These are phyloP conservation scores for Megathymus violae DNA, from an alignment of 1,140 invertebrate species.

Conservation along the genomic window DNA sequence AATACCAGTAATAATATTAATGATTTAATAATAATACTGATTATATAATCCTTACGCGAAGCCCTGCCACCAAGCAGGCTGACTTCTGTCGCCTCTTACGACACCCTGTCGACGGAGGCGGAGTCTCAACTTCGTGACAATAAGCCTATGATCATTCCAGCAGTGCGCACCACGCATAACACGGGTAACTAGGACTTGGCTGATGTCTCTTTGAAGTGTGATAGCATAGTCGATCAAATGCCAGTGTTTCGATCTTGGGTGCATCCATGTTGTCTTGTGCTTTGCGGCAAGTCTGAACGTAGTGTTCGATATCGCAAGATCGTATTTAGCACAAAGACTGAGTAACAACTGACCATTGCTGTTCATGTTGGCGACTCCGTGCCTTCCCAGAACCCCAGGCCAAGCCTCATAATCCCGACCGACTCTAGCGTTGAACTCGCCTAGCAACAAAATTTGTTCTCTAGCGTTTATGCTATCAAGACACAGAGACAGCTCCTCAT, in stretches of 20 bases:
- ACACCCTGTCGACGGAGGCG: too few species aligned
- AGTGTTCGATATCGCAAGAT: constrained; percentile 43
- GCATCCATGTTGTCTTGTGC: constrained; percentile 3
- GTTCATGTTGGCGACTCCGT: too few species aligned
- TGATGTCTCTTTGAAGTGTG: constrained; percentile 35
- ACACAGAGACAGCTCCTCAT: constrained; percentile 27
- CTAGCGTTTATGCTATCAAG: constrained; percentile 5
- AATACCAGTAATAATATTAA: too few species aligned
- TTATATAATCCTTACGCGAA: too few species aligned
- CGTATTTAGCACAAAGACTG: constrained; percentile 42
- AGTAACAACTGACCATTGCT: constrained; percentile 3
- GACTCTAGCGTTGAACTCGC: not conserved
- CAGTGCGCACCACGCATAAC: constrained; percentile 48
- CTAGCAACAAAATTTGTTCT: not conserved
- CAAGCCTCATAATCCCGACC: too few species aligned
- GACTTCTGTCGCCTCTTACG: too few species aligned
- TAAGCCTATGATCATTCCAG: constrained; percentile 41
- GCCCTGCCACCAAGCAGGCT: too few species aligned
- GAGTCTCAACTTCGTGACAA: constrained; percentile 27
- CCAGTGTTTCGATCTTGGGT: constrained; percentile 26
- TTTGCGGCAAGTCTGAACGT: constrained; percentile 47
- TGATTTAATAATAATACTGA: too few species aligned
- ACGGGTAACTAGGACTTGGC: constrained; percentile 44
- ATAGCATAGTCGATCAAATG: constrained; percentile 50
- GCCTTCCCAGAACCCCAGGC: too few species aligned